Evolutionary conservation across 1,140 invertebrate species (phyloP), one percentile per base, ranked within the genome.

Genomic region (Hyposmocoma kahamanoa): DNA sequence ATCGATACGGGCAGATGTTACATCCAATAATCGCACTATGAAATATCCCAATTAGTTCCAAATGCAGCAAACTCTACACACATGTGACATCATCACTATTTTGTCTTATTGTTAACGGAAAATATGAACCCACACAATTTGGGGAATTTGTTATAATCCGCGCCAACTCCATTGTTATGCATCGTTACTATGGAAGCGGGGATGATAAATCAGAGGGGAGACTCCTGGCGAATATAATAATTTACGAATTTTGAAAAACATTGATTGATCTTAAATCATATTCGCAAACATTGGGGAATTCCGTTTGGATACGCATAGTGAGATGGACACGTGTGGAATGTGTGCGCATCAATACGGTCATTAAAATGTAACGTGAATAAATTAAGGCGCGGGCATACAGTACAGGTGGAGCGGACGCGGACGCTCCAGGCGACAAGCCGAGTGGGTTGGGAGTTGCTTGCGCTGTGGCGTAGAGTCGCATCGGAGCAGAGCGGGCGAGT

Each of bases 31-130:
- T 73, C 54, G 56, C 62, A 47, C 82, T 81, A 82, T 75, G 71
- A 73, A 84, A 82, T 77, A 79, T 81, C 59, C 60, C 80, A 84
- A 85, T 84, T 85, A 85, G 82, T 85, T 77, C 72, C 72, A 72
- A 85, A 81, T 65, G 74, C 72, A 65, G 61, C 72, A 72, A 76
- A n/a, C 72, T 70, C 58, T 64, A 68, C 66, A 67, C 77, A 81
- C 82, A 85, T 82, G 78, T 62, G 80, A 83, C 76, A 82, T 73
- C 78, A 78, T 83, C 71, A 74, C 68, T 81, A 85, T 76, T 81
- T 77, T 74, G 69, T 79, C 76, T 76, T 77, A 85, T 85, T 84
- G 76, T 85, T 75, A 56, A 53, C 61, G 62, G 58, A 61, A 75
- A 79, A 77, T 83, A 82, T 83, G 74, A 76, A 82, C 73, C 78